These are phyloP conservation scores for Chaunax sp. DNA, from an alignment of 2,797 vertebrate genomes.

Conservation along the genomic window DNA sequence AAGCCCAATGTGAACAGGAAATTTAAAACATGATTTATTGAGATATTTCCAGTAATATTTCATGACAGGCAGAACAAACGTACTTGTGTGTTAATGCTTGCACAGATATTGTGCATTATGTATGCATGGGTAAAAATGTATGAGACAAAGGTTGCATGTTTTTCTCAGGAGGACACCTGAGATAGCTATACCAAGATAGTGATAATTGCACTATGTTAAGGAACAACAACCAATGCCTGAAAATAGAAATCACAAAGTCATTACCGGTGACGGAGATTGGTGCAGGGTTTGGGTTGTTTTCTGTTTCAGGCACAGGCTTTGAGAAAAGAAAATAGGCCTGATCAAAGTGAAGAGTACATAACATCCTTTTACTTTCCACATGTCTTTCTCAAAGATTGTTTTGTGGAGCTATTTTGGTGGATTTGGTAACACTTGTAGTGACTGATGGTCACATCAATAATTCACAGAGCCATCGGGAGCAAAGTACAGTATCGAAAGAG, in stretches of 20 bases:
- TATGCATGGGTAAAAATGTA: not conserved
- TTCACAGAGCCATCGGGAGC: constrained; percentile 23
- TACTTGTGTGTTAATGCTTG: constrained; percentile 2
- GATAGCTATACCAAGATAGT: not conserved
- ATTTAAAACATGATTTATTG: constrained; percentile 57
- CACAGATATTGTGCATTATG: not conserved
- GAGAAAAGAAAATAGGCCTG: constrained; percentile 13
- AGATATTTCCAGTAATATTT: constrained; percentile 20
- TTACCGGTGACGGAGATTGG: constrained; percentile 5
- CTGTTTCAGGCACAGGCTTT: not conserved
- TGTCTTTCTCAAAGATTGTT: not conserved
- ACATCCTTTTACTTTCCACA: constrained; percentile 10
- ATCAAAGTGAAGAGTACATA: constrained; percentile 17
- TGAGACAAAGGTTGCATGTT: not conserved
- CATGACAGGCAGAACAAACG: constrained; percentile 18
- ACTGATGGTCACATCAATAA: constrained; percentile 26
- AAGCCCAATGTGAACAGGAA: constrained; percentile 40
- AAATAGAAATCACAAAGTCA: constrained; percentile 23
- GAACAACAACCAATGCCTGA: constrained; percentile 4
- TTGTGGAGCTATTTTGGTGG: constrained; percentile 3
- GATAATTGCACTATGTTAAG: constrained; percentile 21
- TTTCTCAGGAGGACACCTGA: constrained; percentile 2
- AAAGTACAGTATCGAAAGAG: constrained; percentile 28
- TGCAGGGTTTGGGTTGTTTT: constrained; percentile 1
- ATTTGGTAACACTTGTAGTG: constrained; percentile 10